Evolutionary conservation across 2,113 vertebrate genomes (phyloP).

Genomic region (Bos javanicus): DNA sequence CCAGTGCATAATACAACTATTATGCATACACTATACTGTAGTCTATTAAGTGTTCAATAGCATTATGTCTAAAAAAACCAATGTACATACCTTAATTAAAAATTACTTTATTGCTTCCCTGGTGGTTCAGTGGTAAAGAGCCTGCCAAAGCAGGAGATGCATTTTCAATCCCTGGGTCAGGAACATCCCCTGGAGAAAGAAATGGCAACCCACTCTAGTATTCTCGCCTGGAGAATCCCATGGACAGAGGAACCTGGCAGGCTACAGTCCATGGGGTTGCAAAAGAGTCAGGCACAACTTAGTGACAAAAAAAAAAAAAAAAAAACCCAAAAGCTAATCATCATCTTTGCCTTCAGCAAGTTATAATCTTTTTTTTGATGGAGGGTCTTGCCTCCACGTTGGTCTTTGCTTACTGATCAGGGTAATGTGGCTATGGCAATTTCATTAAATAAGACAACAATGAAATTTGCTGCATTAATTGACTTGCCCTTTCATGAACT

Average conservation of each 20-base stretch:
- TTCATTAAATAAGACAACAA: neutral
- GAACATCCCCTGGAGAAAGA: neutral
- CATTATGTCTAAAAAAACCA: neutral
- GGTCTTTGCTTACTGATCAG: neutral
- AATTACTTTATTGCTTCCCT: neutral
- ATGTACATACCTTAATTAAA: neutral
- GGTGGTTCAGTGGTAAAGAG: neutral
- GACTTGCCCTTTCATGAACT: neutral
- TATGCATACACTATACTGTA: neutral
- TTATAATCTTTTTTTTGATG: neutral
- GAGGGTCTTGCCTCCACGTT: neutral
- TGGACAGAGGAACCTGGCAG: neutral
- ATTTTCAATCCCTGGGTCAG: neutral
- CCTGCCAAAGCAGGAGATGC: neutral
- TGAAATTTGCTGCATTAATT: neutral
- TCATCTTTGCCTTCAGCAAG: neutral
- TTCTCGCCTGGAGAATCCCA: neutral
- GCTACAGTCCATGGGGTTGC: neutral
- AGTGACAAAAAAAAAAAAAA: neutral
- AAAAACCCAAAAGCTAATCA: neutral
- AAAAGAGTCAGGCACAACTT: neutral
- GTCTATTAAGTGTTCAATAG: neutral
- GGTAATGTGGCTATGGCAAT: neutral
- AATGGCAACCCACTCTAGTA: neutral
- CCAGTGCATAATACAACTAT: neutral